phyloP scores from a whole-genome alignment of 1,140 invertebrate genomes.

The Ips nitidus region DNA sequence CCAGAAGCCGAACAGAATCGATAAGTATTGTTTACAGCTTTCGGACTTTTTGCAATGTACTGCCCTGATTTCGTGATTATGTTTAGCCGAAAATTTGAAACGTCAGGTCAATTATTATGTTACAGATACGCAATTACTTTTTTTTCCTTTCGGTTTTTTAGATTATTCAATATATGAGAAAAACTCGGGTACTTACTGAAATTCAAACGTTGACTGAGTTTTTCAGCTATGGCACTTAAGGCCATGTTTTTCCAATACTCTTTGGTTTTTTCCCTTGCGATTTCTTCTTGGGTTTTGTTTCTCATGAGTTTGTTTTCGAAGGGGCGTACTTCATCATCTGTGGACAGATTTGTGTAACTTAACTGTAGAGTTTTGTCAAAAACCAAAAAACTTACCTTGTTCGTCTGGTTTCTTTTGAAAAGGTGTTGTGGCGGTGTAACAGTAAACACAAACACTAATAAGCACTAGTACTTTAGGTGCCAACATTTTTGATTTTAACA shows the following conservation, averaged over 20 bases:
- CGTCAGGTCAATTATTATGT: too few relatives aligned
- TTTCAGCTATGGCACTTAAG: constrained; percentile 27
- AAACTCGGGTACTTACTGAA: constrained; percentile 32
- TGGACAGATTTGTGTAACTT: too few relatives aligned
- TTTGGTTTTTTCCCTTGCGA: constrained; percentile 33
- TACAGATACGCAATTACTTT: too few relatives aligned
- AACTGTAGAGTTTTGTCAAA: too few relatives aligned
- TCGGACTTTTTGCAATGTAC: too few relatives aligned
- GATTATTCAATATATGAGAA: not conserved
- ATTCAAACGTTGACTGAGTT: constrained; percentile 26
- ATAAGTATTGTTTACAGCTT: too few relatives aligned
- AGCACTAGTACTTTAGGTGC: not conserved
- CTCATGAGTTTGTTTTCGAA: constrained; percentile 30
- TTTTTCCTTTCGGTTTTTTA: too few relatives aligned
- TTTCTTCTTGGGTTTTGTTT: constrained; percentile 29
- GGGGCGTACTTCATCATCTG: constrained; percentile 27
- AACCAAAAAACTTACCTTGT: constrained; percentile 13
- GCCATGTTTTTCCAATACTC: constrained; percentile 37
- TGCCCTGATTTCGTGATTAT: too few relatives aligned
- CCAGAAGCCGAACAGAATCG: too few relatives aligned
- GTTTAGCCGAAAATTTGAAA: too few relatives aligned
- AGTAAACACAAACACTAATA: not conserved
- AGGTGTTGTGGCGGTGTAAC: not conserved
- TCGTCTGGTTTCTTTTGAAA: constrained; percentile 8
- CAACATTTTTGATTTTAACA: not conserved